Base-by-base conservation (phyloP, 2,888 invertebrate species). In the Agrotis ipsilon region DNA sequence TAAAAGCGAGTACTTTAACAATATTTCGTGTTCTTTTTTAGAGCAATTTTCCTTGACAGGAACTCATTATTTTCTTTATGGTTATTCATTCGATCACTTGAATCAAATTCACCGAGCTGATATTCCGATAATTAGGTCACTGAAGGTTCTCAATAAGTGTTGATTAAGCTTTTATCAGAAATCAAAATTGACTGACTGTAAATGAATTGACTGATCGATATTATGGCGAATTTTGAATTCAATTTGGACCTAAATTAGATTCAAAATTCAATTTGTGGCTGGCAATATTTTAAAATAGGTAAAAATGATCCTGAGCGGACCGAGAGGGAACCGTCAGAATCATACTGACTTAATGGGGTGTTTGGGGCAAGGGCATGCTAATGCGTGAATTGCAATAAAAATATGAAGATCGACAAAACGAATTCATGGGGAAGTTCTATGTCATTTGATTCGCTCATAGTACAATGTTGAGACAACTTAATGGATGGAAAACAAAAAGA, bases 241-340 rank as follows among this genome's bases (percentile, higher is more conserved):
- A 57, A 60, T 57, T 27, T 51, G 16, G 16, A 13, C 14, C 19
- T 18, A 18, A 27, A 45, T 16, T 51, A n/a, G n/a, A n/a, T n/a
- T n/a, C n/a, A n/a, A n/a, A n/a, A 32, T 46, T 16, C 51, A 70
- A 74, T 78, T 78, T 52, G 70, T 62, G 21, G 27, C 48, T 2
- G 58, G 51, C 51, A 27, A 62, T 69, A 46, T 68, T 74, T 60
- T 69, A 61, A 70, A 74, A 74, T 61, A 69, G 61, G 70, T 51
- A 58, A 57, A n/a, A n/a, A n/a, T n/a, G n/a, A n/a, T n/a, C n/a
- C n/a, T n/a, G n/a, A n/a, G n/a, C n/a, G n/a, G n/a, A n/a, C n/a
- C n/a, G n/a, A n/a, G n/a, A n/a, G n/a, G n/a, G n/a, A n/a, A n/a
- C n/a, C n/a, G n/a, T n/a, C n/a, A n/a, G n/a, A n/a, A n/a, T n/a